A percentile compares a stretch with the other conserved stretches of the same genome.
Evolutionary conservation across 2,113 vertebrate species (phyloP).

Genomic region (Lampris incognitus): DNA sequence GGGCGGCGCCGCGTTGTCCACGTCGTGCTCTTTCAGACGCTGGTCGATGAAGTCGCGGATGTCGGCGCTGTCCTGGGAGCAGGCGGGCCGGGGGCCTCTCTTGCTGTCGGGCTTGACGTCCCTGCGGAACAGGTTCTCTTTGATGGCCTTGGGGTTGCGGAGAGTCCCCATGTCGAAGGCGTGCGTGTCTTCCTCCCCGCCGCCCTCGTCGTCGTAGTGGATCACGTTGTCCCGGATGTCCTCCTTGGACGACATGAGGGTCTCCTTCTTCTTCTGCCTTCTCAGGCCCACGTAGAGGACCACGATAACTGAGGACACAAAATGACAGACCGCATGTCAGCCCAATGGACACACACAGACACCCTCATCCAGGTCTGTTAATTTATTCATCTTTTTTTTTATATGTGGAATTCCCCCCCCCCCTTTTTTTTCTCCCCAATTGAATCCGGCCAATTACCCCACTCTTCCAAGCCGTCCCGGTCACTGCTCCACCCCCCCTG

Average conservation of each 20-base stretch:
- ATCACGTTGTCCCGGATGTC: slow-evolving; percentile 98
- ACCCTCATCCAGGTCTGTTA: no score
- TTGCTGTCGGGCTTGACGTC: slow-evolving; percentile 93
- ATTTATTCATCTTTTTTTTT: no score
- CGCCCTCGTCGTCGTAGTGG: slow-evolving; percentile 98
- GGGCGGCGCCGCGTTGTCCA: slow-evolving; percentile 90
- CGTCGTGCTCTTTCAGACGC: slow-evolving; percentile 90
- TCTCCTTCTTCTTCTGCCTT: slow-evolving; percentile 96
- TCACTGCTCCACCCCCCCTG: no score
- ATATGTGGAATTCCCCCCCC: no score
- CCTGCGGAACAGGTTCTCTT: slow-evolving; percentile 91
- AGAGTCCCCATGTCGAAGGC: slow-evolving; percentile 98
- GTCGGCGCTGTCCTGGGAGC: slow-evolving; percentile 88
- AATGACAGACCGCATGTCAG: slow-evolving; percentile 34
- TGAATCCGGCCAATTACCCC: no score
- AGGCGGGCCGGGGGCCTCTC: slow-evolving; percentile 71
- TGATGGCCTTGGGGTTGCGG: slow-evolving; percentile 94
- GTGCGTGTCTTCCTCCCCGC: slow-evolving; percentile 97
- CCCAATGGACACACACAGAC: neutral
- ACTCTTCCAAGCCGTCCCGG: no score
- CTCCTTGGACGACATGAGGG: slow-evolving; percentile 97
- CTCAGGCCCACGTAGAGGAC: slow-evolving; percentile 95
- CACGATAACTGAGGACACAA: slow-evolving; percentile 86
- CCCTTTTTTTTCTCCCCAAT: no score
- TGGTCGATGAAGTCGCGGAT: slow-evolving; percentile 94